Evolutionary conservation across 1,140 invertebrate genomes (phyloP).

Genomic region (Temnothorax longispinosus): DNA sequence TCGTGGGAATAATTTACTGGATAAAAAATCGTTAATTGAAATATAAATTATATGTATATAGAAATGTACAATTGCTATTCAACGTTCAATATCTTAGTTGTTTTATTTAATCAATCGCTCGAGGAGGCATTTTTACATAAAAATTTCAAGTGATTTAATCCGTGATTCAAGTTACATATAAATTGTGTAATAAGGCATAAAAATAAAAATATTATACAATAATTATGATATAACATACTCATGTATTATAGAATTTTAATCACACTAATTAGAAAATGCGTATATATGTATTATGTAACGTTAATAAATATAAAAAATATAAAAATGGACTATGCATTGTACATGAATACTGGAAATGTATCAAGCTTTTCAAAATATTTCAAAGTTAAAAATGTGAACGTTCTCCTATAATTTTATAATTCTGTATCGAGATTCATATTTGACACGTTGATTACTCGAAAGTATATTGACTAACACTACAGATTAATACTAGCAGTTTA

Average conservation of each 20-base stretch:
- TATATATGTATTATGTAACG: background rate
- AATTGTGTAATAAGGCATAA: background rate
- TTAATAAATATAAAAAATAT: background rate
- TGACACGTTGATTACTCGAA: conserved; percentile 12
- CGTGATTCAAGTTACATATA: background rate
- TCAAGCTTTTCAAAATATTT: background rate
- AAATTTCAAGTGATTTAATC: background rate
- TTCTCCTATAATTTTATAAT: background rate
- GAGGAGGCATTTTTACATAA: background rate
- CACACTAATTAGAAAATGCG: background rate
- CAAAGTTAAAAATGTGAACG: background rate
- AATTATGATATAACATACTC: background rate
- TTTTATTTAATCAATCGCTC: background rate
- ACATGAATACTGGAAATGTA: background rate
- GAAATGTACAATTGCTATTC: background rate
- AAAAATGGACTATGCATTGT: background rate
- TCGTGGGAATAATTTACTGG: background rate
- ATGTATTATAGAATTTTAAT: background rate
- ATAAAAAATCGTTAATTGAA: background rate
- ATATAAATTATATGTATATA: background rate
- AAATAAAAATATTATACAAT: background rate
- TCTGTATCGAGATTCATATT: background rate
- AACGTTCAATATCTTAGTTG: background rate
- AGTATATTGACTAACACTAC: conserved; percentile 14
- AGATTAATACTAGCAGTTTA: conserved; percentile 49